Base-by-base conservation (phyloP, 2,888 invertebrate genomes). In the Drosophila quasianomalipes region DNA sequence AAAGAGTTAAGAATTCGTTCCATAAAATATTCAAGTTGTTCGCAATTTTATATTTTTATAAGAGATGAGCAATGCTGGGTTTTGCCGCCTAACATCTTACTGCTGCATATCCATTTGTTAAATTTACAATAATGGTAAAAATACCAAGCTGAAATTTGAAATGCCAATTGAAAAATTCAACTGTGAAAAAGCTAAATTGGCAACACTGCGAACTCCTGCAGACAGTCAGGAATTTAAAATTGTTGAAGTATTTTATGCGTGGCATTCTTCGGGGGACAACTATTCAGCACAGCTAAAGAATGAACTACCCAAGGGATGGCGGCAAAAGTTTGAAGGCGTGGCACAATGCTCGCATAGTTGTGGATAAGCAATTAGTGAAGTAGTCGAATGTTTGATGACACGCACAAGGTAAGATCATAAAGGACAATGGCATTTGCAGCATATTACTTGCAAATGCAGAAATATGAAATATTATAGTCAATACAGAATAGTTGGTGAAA, bases 221-320 rank as follows among this genome's bases (percentile, higher is more conserved):
- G 30, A 31, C 30, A 31, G 7, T 31, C 58, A 47, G 70, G 70
- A 62, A 80, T 77, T 78, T 78, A 62, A 75, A 83, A 83, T 71
- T 76, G 74, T 59, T 54, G 26, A 71, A 66, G 74, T 62, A 73
- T 80, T 73, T 72, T 57, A 55, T 77, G 83, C 70, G 74, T 75
- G 58, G 67, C 83, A 88, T 82, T 53, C 75, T 68, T 73, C 51
- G 28, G 44, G 63, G 39, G 31, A 55, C 52, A 68, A 68, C 70
- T 60, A 73, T 74, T 58, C 62, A 68, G 73, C 70, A 65, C 51
- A 65, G n/a, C 55, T 49, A 33, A 77, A 63, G 68, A 57, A 58
- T 64, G 26, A 37, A 35, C 28, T 19, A 39, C 35, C 35, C 35
- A 3, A 16, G 26, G 39, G 22, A 4, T 19, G 44, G 10, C 52